These are phyloP conservation scores for Tenthredo amoena DNA, from an alignment of 2,888 invertebrate species.

Conservation along the genomic window DNA sequence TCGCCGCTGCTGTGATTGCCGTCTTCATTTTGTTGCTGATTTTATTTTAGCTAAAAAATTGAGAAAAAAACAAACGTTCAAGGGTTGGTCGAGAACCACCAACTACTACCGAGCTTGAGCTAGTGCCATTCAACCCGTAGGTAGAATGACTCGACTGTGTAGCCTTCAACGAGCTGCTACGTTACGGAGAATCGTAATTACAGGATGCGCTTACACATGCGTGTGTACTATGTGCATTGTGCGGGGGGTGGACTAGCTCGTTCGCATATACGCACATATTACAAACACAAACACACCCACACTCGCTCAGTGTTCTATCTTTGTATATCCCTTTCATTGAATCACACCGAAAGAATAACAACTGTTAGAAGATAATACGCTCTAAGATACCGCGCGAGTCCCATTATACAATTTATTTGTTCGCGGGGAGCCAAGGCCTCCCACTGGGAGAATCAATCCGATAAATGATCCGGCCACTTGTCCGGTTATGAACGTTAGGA, in stretches of 20 bases:
- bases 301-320: conserved; percentile 15
- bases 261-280: neutral
- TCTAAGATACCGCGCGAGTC: conserved; percentile 22
- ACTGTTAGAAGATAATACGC: conserved; percentile 34
- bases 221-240: conserved; percentile 18
- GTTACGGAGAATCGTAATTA: conserved; percentile 38
- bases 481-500: neutral
- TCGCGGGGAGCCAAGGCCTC: conserved; percentile 37
- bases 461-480: conserved; percentile 33
- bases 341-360: conserved; percentile 32
- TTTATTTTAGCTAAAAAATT: conserved; percentile 71
- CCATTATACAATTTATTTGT: conserved; percentile 45
- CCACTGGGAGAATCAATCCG: conserved; percentile 24
- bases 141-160: neutral
- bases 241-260: conserved; percentile 4
- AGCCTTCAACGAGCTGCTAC: conserved; percentile 22
- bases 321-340: conserved; percentile 12
- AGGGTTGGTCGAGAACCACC: neutral
- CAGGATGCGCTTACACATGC: conserved; percentile 34
- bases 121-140: conserved; percentile 25
- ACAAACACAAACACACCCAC: neutral
- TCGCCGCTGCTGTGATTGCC: conserved; percentile 66
- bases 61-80: neutral
- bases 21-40: conserved; percentile 74
- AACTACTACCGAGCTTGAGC: neutral